Conservation (phyloP, 2,797 vertebrate species). For the Dicrostonyx torquatus region DNA sequence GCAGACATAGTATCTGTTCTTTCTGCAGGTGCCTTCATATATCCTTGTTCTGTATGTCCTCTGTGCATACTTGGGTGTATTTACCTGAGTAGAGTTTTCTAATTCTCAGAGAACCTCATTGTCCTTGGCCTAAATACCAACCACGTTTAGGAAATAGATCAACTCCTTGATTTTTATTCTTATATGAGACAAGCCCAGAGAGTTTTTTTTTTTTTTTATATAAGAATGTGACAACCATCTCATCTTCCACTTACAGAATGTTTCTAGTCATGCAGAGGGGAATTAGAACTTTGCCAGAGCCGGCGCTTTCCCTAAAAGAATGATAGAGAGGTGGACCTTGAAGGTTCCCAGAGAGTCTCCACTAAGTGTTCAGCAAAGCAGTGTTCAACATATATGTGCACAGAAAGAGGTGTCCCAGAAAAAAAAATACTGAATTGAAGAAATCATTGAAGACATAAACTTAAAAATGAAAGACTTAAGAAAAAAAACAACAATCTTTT, state of each 20-base stretch:
- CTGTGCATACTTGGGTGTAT: background rate
- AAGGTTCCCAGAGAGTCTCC: background rate
- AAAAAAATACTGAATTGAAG: too few relatives aligned
- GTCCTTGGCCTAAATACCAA: background rate
- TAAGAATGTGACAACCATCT: background rate
- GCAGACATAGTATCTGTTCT: background rate
- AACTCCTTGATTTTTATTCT: background rate
- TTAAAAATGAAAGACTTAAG: too few relatives aligned
- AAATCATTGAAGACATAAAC: too few relatives aligned
- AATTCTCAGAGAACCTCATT: background rate
- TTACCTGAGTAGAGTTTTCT: background rate
- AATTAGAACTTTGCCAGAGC: background rate
- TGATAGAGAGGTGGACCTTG: background rate
- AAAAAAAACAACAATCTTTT: too few relatives aligned
- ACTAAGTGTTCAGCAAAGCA: background rate
- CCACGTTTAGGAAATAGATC: background rate
- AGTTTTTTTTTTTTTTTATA: too few relatives aligned
- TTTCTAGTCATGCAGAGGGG: background rate
- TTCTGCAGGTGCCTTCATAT: background rate
- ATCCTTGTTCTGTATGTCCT: background rate
- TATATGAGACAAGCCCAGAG: background rate
- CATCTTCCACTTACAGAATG: background rate
- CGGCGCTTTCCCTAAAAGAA: background rate
- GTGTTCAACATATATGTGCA: background rate
- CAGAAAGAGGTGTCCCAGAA: background rate